Conservation (phyloP, 2,113 vertebrate species). For the Hymenochirus boettgeri region DNA sequence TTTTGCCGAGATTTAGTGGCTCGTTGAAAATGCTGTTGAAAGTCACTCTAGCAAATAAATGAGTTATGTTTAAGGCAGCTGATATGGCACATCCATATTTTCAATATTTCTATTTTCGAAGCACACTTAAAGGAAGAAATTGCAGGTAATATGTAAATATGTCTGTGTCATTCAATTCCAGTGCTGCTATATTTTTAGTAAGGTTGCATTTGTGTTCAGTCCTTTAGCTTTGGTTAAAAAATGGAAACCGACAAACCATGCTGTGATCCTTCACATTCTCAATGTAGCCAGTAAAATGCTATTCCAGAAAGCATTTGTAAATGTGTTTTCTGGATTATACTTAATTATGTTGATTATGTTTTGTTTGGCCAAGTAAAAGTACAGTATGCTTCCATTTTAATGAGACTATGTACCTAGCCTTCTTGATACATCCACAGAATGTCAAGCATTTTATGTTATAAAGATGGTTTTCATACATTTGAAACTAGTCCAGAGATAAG, state of each 20-base stretch:
- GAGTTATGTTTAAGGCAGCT: constrained; percentile 20
- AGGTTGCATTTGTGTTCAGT: constrained; percentile 57
- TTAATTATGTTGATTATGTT: too few relatives aligned
- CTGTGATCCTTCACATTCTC: constrained; percentile 61
- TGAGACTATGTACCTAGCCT: too few relatives aligned
- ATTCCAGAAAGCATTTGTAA: neutral
- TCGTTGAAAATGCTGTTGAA: neutral
- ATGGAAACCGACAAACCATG: constrained; percentile 50
- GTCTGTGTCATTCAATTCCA: constrained; percentile 57
- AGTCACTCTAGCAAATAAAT: neutral
- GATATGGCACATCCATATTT: constrained; percentile 38
- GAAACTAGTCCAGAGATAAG: too few relatives aligned
- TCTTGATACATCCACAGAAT: too few relatives aligned
- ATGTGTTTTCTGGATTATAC: too few relatives aligned
- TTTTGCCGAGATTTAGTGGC: neutral
- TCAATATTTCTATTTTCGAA: constrained; percentile 51
- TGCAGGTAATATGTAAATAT: constrained; percentile 52
- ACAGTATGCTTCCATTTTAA: too few relatives aligned
- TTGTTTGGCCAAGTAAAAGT: too few relatives aligned
- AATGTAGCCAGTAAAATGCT: constrained; percentile 64
- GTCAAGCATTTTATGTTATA: too few relatives aligned
- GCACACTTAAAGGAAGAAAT: constrained; percentile 50
- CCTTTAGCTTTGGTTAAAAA: constrained; percentile 58
- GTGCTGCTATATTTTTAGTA: constrained; percentile 61
- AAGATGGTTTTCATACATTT: too few relatives aligned